Percentiles rank a stretch among this genome's conserved stretches.
These are phyloP conservation scores for Crocuta crocuta DNA, from an alignment of 2,113 vertebrate genomes.

Conservation along the genomic window DNA sequence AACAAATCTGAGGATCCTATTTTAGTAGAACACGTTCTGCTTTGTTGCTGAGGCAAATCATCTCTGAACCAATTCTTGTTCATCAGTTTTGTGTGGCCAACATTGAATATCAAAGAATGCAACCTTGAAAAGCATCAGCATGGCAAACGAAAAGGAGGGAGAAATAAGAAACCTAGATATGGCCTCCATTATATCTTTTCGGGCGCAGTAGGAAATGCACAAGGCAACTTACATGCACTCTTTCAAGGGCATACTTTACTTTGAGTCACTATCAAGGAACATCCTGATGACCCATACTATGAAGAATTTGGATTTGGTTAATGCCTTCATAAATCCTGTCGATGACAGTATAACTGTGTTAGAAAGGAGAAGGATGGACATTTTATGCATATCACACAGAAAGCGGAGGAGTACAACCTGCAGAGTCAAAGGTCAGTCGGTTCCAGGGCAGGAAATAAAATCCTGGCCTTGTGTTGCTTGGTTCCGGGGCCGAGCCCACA, in stretches of 20 bases:
- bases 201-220: neutral
- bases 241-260: conserved; percentile 34
- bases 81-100: neutral
- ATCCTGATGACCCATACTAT: neutral
- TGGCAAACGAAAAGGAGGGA: neutral
- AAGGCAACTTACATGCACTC: neutral
- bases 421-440: conserved; percentile 38
- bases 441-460: conserved; percentile 54
- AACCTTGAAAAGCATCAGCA: conserved; percentile 11
- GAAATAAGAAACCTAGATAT: neutral
- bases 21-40: conserved; percentile 39
- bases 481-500: conserved; percentile 32
- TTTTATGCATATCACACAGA: neutral
- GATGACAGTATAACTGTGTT: neutral
- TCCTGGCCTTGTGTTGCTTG: neutral
- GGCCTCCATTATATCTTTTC: neutral
- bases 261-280: neutral
- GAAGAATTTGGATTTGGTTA: conserved; percentile 12
- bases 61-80: neutral
- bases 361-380: neutral
- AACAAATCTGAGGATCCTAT: conserved; percentile 23
- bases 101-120: neutral
- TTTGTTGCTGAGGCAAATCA: conserved; percentile 10
- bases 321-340: neutral
- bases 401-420: conserved; percentile 19